phyloP scores from a whole-genome alignment of 53 echinoderm and acorn worm genomes.

The Pentamera pediparva region DNA sequence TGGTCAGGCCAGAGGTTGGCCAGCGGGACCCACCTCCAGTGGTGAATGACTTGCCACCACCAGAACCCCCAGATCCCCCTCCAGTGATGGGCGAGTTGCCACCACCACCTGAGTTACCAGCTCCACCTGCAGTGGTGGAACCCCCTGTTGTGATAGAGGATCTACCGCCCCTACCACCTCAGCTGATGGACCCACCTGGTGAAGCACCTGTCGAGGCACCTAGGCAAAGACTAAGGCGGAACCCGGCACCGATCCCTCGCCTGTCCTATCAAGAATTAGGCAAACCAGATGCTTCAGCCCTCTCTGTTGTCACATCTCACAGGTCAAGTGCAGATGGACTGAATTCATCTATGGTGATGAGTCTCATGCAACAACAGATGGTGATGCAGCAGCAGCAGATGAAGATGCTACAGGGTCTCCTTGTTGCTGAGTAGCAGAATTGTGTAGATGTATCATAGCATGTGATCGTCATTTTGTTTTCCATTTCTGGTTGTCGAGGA shows the following conservation, averaged over 20 bases:
- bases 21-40: neutral
- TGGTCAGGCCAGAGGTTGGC: neutral
- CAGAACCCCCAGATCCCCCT: neutral
- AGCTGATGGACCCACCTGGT: too few species aligned
- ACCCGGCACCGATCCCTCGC: neutral
- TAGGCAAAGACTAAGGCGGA: neutral
- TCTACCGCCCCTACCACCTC: too few species aligned
- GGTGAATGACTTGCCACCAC: neutral
- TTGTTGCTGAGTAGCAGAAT: too few species aligned
- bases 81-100: too few species aligned
- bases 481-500: too few species aligned
- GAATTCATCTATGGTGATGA: neutral
- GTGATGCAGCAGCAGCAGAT: constrained; percentile 1
- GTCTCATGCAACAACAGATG: constrained; percentile 12
- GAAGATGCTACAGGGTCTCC: constrained; percentile 6
- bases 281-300: neutral
- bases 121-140: too few species aligned
- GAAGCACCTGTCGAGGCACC: neutral
- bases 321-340: neutral
- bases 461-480: too few species aligned
- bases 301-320: neutral
- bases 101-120: too few species aligned
- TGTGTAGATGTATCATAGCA: too few species aligned
- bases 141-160: too few species aligned
- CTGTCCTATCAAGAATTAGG: neutral